Evolutionary conservation across 2,888 invertebrate genomes (phyloP).

Genomic region (Pachycephus smyrnensis): DNA sequence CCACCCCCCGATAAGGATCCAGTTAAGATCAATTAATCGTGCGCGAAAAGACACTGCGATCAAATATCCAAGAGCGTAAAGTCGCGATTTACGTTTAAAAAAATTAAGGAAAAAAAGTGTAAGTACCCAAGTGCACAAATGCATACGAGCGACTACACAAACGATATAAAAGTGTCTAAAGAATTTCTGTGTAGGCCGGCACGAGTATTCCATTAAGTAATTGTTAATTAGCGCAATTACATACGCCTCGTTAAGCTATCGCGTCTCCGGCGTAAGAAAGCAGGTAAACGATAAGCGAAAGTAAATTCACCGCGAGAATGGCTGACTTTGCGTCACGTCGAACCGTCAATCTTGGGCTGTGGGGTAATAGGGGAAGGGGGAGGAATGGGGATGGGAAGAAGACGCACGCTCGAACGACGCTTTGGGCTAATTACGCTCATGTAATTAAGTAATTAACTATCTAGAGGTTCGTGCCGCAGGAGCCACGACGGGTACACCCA

Average conservation of each 20-base stretch:
- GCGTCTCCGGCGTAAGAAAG: neutral
- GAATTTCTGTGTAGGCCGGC: neutral
- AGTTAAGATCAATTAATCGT: too few relatives aligned
- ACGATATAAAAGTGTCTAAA: neutral
- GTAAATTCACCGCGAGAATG: slow-evolving; percentile 21
- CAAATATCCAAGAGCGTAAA: too few relatives aligned
- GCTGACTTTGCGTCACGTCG: slow-evolving; percentile 26
- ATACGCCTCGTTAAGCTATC: neutral
- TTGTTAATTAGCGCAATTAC: neutral
- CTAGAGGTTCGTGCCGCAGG: slow-evolving; percentile 27
- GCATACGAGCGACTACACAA: too few relatives aligned
- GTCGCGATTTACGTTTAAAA: too few relatives aligned
- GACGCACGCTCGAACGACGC: slow-evolving; percentile 1
- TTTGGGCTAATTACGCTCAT: slow-evolving; percentile 51
- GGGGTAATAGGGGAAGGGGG: neutral
- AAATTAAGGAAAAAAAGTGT: too few relatives aligned
- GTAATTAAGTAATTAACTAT: slow-evolving; percentile 61
- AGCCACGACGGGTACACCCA: slow-evolving; percentile 34
- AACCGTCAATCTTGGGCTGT: slow-evolving; percentile 35
- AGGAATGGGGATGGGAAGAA: neutral
- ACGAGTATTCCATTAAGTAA: neutral
- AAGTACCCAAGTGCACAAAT: too few relatives aligned
- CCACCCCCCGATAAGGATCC: too few relatives aligned
- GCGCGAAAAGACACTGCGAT: too few relatives aligned
- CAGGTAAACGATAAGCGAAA: neutral